Base-by-base conservation (phyloP, 2,888 invertebrate genomes). In the Eristalis pertinax region DNA sequence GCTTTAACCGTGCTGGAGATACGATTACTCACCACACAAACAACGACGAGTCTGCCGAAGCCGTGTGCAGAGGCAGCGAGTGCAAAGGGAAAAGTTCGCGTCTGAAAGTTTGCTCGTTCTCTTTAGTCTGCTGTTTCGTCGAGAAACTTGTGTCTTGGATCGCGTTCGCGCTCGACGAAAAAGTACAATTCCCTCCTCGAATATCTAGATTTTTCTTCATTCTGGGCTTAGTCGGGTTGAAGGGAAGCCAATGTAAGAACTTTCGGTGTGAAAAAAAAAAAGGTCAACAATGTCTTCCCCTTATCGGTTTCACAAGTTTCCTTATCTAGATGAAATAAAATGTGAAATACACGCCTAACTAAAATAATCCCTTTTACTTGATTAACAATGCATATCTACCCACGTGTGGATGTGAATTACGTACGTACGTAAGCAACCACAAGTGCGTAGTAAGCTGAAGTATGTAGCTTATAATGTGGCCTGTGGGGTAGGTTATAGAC, bases 61-160 rank as follows among this genome's bases (percentile, higher is more conserved):
- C 80, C 84, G 84, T 84, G 80, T 67, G 84, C 80, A 84, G 43
- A 62, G 72, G 50, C 68, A 67, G 10, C 4, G 35, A n/a, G 22
- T 15, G 50, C 60, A 67, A 35, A 63, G 24, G 19, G 24, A 50
- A 24, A 60, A n/a, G 38, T 60, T 72, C 29, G 38, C 43, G 69
- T 35, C 62, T 22, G 56, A 65, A 35, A 5, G 11, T 64, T 77
- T 26, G 4, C 7, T 29, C 13, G 41, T 29, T 29, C 60, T 58
- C 58, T 32, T 22, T 22, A 32, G 32, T 29, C 29, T 60, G 38
- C 11, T 8, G 26, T 11, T 67, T 76, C 75, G 75, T 67, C 41
- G 41, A 75, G 22, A 10, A 19, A 22, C 41, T 19, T n/a, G 63
- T 73, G 73, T 63, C 62, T 10, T 26, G 8, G 8, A 35, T 70